Base-by-base conservation (phyloP, 2,797 vertebrate species). In the Leontocebus nigricollis region DNA sequence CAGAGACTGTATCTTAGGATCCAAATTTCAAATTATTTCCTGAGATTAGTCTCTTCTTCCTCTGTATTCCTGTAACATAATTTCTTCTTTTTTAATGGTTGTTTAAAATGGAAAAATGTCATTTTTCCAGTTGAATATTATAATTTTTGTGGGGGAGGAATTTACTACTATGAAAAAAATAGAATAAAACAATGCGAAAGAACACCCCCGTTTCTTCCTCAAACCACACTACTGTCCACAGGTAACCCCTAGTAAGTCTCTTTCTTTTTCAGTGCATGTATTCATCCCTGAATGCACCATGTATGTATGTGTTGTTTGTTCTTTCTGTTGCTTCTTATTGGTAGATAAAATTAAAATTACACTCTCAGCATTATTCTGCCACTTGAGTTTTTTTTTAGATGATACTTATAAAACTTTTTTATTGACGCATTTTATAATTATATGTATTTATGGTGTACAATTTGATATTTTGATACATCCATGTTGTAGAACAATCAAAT, bases 51-150 rank as follows among this genome's bases (percentile, higher is more conserved):
- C 57, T 95, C 59, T 59, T 94, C 59, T 70, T 94, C 46, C 33
- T 77, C 84, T 64, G 36, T 46, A 30, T 48, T 88, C 30, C 44
- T 44, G 14, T 36, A 70, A 59, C 17, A 46, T 64, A 41, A 44
- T 59, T 88, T 92, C 17, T 81, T 94, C n/a, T 85, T 95, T 83
- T 88, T 72, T 75, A 75, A 19, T 57, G 36, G 17, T 93, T 83
- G 5, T 81, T 86, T 86, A 41, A 61, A 27, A 39, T 24, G 52
- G 59, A 24, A 84, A 92, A 95, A 59, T 27, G 36, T 94, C 46
- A 6, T 30, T 44, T 44, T 44, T 44, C 44, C 44, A 50, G 4
- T 67, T 44, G 36, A 93, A 36, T 26, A 15, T 39, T 94, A 61
- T 36, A 52, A 67, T 67, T 88, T 92, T 55, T 87, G 4, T 52